Evolutionary conservation across 2,888 invertebrate genomes (phyloP), one percentile per base, ranked within the genome.

Genomic region (Clostera curtula): DNA sequence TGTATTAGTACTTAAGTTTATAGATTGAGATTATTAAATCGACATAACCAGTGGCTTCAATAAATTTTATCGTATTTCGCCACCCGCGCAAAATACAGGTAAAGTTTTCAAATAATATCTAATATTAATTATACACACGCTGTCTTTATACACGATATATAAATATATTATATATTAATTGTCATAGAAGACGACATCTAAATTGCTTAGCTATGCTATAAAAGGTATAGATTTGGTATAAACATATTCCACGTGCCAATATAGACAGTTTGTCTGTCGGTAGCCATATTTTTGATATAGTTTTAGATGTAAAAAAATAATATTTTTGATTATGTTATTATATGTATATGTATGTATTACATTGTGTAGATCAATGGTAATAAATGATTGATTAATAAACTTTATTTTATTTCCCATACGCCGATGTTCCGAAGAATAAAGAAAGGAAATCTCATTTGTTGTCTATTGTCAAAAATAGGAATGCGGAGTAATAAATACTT

Each of bases 201-300:
- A 49, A 49, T 36, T 33, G 57, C 49, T 46, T 56, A 61, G 49
- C 47, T 56, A 59, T 59, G 58, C 61, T 69, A 62, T 59, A 59
- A 61, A 56, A 54, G 48, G 33, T 40, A 38, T 47, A 49, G 50
- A 56, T 47, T 50, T 55, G 52, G 48, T 57, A 56, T 56, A 45
- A 39, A 43, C 56, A 64, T 59, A 70, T 69, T 75, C 70, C 61
- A 79, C 70, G 82, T 82, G 82, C 82, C 82, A 82, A 82, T 59
- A 63, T 41, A 40, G 47, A 56, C 62, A 58, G 42, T 4, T 33
- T 25, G 36, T 56, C 70, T 65, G 73, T 79, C 75, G 44, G 55
- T 75, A 82, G 82, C 80, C 79, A 82, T 83, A 80, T 75, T 70
- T 69, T 73, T 70, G 50, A 72, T 66, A 61, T 70, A 73, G 67